A percentile compares a stretch with the other conserved stretches of the same genome.
Evolutionary conservation across 1,140 invertebrate species (phyloP).

Genomic region (Dreissena rostriformis): DNA sequence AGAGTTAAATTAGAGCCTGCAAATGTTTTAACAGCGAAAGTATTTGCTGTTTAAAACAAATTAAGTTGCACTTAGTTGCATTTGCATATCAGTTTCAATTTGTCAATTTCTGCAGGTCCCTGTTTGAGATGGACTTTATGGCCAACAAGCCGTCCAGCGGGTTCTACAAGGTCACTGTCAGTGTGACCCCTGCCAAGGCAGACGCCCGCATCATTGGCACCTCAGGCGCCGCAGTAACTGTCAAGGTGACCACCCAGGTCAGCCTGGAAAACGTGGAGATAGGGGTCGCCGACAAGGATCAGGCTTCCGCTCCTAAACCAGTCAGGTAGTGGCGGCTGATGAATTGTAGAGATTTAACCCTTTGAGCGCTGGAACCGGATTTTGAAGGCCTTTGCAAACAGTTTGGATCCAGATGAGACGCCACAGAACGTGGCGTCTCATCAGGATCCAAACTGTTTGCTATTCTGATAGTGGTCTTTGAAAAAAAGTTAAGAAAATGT

Average conservation of each 20-base stretch:
- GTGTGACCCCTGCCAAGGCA: slow-evolving; percentile 84
- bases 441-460: too few relatives aligned
- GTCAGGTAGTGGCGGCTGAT: slow-evolving; percentile 83
- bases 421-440: too few relatives aligned
- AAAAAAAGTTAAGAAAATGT: too few relatives aligned
- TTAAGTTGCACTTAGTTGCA: too few relatives aligned
- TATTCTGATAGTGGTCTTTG: too few relatives aligned
- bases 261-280: slow-evolving; percentile 91
- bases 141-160: slow-evolving; percentile 90
- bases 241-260: slow-evolving; percentile 83
- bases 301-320: slow-evolving; percentile 83
- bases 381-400: too few relatives aligned
- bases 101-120: slow-evolving; percentile 83
- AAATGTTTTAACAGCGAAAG: too few relatives aligned
- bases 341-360: too few relatives aligned
- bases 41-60: too few relatives aligned
- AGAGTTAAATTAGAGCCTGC: too few relatives aligned
- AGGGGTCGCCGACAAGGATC: slow-evolving; percentile 94
- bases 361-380: too few relatives aligned
- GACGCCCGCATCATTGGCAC: slow-evolving; percentile 84
- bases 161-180: slow-evolving; percentile 91
- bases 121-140: slow-evolving; percentile 91
- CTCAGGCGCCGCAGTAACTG: slow-evolving; percentile 82
- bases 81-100: neutral
- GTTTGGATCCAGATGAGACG: too few relatives aligned